Evolutionary conservation across 37 sponge, comb jelly and placozoan genomes (phyloP).

Genomic region (Oopsacas minuta): DNA sequence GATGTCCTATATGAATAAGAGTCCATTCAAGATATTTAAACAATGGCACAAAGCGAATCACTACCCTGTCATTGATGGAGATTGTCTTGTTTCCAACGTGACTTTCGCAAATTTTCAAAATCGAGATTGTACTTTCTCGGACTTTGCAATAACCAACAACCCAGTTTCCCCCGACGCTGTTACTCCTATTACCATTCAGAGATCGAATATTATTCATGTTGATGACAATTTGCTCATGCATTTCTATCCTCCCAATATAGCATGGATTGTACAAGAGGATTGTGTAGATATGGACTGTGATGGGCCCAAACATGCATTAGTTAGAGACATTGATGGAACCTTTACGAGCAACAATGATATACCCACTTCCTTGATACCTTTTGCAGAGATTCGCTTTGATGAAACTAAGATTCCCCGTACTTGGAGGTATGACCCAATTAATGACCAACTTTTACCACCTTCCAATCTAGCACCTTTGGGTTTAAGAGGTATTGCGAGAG

Average conservation of each 20-base stretch:
- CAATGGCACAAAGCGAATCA: conserved; percentile 68
- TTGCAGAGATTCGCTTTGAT: conserved; percentile 36
- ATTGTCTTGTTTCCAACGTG: conserved; percentile 3
- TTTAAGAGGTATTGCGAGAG: conserved; percentile 12
- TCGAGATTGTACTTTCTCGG: conserved; percentile 23
- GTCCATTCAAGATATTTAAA: conserved; percentile 60
- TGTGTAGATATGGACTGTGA: conserved; percentile 99
- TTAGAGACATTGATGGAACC: conserved; percentile 72
- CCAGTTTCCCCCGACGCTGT: conserved; percentile 69
- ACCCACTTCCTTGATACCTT: conserved; percentile 46
- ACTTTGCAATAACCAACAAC: conserved; percentile 57
- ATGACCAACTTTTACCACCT: not conserved
- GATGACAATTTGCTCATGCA: conserved; percentile 21
- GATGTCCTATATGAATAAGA: conserved; percentile 69
- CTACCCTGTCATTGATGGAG: conserved; percentile 68
- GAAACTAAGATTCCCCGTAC: not conserved
- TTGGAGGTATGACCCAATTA: not conserved
- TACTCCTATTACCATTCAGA: conserved; percentile 43
- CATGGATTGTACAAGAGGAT: conserved; percentile 85
- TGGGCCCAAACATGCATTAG: conserved; percentile 82
- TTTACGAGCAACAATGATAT: conserved; percentile 30
- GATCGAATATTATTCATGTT: conserved; percentile 33
- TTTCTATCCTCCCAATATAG: conserved; percentile 56
- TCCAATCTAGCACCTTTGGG: not conserved
- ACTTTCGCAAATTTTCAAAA: conserved; percentile 40